Percentiles rank a stretch among this genome's conserved stretches.
Conservation (phyloP, 2,888 invertebrate species). For the Acanthosepion lycidas region DNA sequence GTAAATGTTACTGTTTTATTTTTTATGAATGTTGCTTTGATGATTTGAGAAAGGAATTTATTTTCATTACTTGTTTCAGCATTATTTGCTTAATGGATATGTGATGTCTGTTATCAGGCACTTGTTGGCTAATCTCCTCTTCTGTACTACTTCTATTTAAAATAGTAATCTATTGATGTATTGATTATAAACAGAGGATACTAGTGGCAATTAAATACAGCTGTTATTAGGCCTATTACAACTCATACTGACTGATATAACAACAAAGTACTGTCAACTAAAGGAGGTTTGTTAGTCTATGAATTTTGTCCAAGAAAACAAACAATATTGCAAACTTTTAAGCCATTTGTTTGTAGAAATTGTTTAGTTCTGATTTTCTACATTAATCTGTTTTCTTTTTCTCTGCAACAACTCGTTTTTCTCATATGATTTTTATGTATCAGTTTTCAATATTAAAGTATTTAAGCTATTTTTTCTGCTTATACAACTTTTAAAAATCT, state of each 20-base stretch:
- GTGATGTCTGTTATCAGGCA: background rate
- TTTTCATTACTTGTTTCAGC: too few species aligned
- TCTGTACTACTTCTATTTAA: background rate
- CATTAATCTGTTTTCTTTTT: background rate
- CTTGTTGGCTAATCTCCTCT: background rate
- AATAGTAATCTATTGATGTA: background rate
- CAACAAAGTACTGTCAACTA: background rate
- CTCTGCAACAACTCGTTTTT: too few species aligned
- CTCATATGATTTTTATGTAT: too few species aligned
- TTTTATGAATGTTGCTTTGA: too few species aligned
- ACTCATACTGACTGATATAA: background rate
- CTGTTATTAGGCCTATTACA: conserved; percentile 21
- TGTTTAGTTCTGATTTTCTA: background rate
- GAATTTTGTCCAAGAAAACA: background rate
- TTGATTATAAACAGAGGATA: background rate
- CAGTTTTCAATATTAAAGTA: too few species aligned
- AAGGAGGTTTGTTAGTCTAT: background rate
- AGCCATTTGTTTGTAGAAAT: background rate
- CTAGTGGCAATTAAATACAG: background rate
- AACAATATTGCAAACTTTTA: background rate
- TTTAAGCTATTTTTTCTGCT: too few species aligned
- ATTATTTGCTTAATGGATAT: background rate
- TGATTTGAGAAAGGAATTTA: too few species aligned
- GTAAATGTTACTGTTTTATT: too few species aligned
- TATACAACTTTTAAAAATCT: too few species aligned